Base-by-base conservation (phyloP, 2,113 vertebrate genomes). In the Hipposideros armiger region DNA sequence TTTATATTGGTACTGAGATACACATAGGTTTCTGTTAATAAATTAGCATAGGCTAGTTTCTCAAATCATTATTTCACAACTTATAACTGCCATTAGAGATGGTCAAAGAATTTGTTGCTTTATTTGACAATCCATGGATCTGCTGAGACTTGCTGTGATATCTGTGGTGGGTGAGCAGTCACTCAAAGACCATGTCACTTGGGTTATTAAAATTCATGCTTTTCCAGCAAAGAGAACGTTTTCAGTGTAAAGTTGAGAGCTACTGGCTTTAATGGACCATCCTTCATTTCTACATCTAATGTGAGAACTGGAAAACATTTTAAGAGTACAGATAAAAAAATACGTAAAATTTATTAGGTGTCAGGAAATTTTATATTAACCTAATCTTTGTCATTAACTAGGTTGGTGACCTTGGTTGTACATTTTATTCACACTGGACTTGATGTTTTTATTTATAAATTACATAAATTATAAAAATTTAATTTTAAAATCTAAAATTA, bases 401-500 rank as follows among this genome's bases (percentile, higher is more conserved):
- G 1, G 1, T 72, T 72, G 76, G 7, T 77, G 47, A 70, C 2
- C 4, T 36, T 60, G 7, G 11, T 7, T 47, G 9, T 62, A 1
- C 14, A 24, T 1, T 36, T 58, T n/a, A 42, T 70, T 50, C 17
- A 32, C 26, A 74, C 5, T 30, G 14, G 13, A 45, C 4, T 36
- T 28, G 56, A 8, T 60, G 22, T 28, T 3, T 24, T 77, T 14
- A 56, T 54, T 73, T 52, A 62, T 69, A 77, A 66, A 20, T 9
- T 36, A 40, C 47, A 32, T 8, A 77, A 85, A n/a, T 1, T 70
- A 0, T 54, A 26, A 36, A 58, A 4, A 32, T 32, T 42, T 40
- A 58, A 26, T 54, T 78, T 86, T 77, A 19, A 92, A 95, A 45
- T 85, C 66, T 72, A 73, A 77, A 52, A 19, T 52, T 58, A 30